Conservation (phyloP, 2,888 invertebrate genomes). For the Diaprepes abbreviatus region DNA sequence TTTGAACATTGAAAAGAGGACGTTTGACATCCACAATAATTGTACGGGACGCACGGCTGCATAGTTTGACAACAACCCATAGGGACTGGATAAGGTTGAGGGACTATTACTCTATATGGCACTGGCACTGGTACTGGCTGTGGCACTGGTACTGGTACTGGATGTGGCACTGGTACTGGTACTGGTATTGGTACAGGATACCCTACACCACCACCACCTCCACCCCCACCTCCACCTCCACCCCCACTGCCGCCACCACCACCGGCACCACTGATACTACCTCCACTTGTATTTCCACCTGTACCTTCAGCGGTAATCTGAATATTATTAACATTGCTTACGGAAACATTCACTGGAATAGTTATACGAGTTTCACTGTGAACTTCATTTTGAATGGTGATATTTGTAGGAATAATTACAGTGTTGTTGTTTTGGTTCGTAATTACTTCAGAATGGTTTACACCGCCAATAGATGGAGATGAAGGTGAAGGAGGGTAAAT, state of each 20-base stretch:
- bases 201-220: not conserved
- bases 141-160: not conserved
- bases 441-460: not conserved
- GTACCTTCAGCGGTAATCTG: not conserved
- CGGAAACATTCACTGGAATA: conserved; percentile 31
- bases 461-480: not conserved
- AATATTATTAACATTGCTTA: conserved; percentile 30
- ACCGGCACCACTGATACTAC: too few species aligned
- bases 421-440: conserved; percentile 32
- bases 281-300: too few species aligned
- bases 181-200: not conserved
- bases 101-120: not conserved
- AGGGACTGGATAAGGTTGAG: not conserved
- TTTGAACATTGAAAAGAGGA: conserved; percentile 1
- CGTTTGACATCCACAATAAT: conserved; percentile 23
- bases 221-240: not conserved
- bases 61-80: conserved; percentile 37
- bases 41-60: conserved; percentile 32
- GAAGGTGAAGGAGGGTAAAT: not conserved
- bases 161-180: not conserved
- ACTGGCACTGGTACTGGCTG: not conserved
- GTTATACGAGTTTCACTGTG: conserved; percentile 16
- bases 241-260: too few species aligned
- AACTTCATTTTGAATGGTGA: conserved; percentile 26
- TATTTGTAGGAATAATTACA: conserved; percentile 27